These are phyloP conservation scores for Diploscapter pachys DNA, from an alignment of 1,140 invertebrate genomes.

Conservation along the genomic window DNA sequence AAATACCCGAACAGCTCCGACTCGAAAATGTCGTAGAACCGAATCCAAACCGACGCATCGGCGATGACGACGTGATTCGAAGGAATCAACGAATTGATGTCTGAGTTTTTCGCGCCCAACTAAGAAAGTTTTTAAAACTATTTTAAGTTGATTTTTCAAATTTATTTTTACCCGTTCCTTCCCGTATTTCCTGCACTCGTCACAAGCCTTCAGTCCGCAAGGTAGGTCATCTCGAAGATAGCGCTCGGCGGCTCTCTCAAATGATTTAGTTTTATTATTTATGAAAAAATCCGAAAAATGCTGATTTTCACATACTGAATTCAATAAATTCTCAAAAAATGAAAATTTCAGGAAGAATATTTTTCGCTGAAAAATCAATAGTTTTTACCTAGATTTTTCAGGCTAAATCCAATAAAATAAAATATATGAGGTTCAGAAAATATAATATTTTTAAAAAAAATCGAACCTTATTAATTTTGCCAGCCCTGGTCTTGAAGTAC, in stretches of 20 bases:
- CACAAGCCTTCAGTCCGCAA: constrained; percentile 79
- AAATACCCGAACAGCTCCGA: constrained; percentile 23
- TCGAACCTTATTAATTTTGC: constrained; percentile 35
- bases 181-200: constrained; percentile 66
- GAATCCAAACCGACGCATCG: constrained; percentile 84
- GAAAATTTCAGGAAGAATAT: too few relatives aligned
- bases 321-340: too few relatives aligned
- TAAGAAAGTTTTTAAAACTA: background rate
- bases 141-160: too few relatives aligned
- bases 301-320: too few relatives aligned
- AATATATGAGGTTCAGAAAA: too few relatives aligned
- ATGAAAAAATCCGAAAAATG: too few relatives aligned
- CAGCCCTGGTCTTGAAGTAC: constrained; percentile 36
- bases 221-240: constrained; percentile 91
- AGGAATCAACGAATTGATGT: constrained; percentile 40
- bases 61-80: constrained; percentile 79
- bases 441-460: too few relatives aligned
- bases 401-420: too few relatives aligned
- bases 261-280: constrained; percentile 28
- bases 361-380: too few relatives aligned
- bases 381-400: too few relatives aligned
- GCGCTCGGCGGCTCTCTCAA: constrained; percentile 80
- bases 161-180: constrained; percentile 1
- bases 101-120: constrained; percentile 29
- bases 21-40: constrained; percentile 69